Evolutionary conservation across 2,113 vertebrate species (phyloP).

Genomic region (Microcebus tavaratra): DNA sequence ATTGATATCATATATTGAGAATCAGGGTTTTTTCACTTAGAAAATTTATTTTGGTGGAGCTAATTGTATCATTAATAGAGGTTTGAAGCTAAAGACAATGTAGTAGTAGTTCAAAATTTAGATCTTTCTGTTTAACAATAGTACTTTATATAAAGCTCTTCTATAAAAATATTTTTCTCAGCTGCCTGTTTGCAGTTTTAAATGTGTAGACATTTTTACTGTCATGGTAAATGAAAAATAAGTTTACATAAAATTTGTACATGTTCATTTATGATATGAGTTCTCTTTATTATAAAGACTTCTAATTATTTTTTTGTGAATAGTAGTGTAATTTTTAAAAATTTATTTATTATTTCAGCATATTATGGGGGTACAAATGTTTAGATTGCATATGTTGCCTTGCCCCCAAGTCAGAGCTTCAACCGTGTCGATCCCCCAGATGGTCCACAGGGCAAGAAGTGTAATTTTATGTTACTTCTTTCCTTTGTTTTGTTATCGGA

Average conservation of each 20-base stretch:
- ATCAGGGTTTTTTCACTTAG: neutral
- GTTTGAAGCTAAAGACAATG: neutral
- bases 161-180: conserved; percentile 48
- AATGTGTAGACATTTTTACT: neutral
- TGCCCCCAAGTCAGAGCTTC: no score
- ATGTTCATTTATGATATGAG: neutral
- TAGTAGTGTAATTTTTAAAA: neutral
- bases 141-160: neutral
- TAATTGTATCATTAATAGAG: conserved; percentile 37
- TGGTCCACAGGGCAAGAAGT: no score
- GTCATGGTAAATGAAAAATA: neutral
- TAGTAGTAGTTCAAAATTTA: neutral
- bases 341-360: no score
- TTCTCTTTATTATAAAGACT: neutral
- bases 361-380: no score
- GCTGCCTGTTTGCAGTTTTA: conserved; percentile 59
- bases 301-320: neutral
- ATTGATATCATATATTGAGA: neutral
- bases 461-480: conserved; percentile 17
- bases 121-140: neutral
- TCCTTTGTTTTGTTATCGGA: neutral
- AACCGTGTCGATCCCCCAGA: no score
- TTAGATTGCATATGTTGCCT: no score
- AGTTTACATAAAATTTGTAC: neutral
- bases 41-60: conserved; percentile 10